Conservation (phyloP, 35 echinoderm and acorn worm genomes). For the Anneissia japonica region DNA sequence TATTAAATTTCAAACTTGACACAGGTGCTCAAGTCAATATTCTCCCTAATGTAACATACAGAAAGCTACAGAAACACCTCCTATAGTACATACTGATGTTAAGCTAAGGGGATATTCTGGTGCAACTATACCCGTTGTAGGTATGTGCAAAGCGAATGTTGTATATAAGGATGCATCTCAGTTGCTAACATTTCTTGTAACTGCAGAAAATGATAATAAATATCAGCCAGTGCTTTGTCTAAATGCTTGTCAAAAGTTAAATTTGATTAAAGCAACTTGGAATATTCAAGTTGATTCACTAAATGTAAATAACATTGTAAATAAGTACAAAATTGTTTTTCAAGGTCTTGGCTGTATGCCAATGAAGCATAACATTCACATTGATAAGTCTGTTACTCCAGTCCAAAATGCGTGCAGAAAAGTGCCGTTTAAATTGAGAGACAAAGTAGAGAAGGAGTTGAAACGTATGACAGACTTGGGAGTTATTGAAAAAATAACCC, state of each 20-base stretch:
- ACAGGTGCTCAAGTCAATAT: not conserved
- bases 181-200: not conserved
- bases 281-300: not conserved
- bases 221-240: not conserved
- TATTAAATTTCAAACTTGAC: not conserved
- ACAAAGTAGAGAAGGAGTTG: conserved; percentile 29
- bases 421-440: conserved; percentile 38
- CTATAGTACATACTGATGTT: not conserved
- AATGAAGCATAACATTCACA: conserved; percentile 20
- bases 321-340: conserved; percentile 36
- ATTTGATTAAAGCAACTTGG: not conserved
- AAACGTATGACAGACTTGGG: not conserved
- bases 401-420: conserved; percentile 25
- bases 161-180: not conserved
- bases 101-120: not conserved
- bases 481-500: conserved; percentile 16
- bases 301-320: not conserved
- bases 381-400: conserved; percentile 9
- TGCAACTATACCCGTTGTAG: too few relatives aligned
- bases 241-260: not conserved
- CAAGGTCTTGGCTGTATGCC: conserved; percentile 40
- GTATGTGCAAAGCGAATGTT: not conserved
- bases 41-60: not conserved
- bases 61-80: not conserved
- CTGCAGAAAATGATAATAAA: not conserved